Conservation (phyloP, 1,140 invertebrate genomes). For the Achatina immaculata region DNA sequence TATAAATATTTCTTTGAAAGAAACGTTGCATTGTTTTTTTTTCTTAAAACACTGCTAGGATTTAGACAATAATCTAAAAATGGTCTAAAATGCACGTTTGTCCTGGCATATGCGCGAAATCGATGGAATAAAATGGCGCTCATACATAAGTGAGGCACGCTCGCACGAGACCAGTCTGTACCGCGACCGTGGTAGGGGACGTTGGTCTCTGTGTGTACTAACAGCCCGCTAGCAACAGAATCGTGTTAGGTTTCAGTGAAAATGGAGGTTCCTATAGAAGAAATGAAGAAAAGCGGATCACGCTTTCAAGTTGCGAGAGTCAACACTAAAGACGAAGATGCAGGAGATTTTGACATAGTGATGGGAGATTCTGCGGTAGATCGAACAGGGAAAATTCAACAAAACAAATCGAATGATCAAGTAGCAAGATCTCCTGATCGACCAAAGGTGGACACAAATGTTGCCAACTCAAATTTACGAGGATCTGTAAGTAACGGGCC, state of each 20-base stretch:
- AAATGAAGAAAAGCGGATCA: constrained; percentile 40
- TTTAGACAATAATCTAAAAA: too few relatives aligned
- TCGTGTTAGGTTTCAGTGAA: not conserved
- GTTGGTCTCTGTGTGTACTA: not conserved
- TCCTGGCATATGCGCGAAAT: constrained; percentile 5
- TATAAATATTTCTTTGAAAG: too few relatives aligned
- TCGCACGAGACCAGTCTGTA: not conserved
- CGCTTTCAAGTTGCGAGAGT: constrained; percentile 37
- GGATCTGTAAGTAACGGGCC: constrained; percentile 12
- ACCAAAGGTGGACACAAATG: constrained; percentile 22
- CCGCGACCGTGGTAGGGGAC: not conserved
- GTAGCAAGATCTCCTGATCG: constrained; percentile 16
- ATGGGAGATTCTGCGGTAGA: not conserved
- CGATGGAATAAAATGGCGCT: constrained; percentile 12
- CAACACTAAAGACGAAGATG: constrained; percentile 14
- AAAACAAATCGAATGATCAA: not conserved
- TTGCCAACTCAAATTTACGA: not conserved
- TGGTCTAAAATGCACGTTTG: not conserved
- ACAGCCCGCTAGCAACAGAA: not conserved
- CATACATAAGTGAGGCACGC: not conserved
- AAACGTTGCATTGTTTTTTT: too few relatives aligned
- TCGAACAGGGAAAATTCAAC: not conserved
- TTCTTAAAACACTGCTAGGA: too few relatives aligned
- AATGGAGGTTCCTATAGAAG: not conserved
- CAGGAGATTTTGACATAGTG: not conserved